Base-by-base conservation (phyloP, 2,797 vertebrate species). In the Hippoglossus hippoglossus region DNA sequence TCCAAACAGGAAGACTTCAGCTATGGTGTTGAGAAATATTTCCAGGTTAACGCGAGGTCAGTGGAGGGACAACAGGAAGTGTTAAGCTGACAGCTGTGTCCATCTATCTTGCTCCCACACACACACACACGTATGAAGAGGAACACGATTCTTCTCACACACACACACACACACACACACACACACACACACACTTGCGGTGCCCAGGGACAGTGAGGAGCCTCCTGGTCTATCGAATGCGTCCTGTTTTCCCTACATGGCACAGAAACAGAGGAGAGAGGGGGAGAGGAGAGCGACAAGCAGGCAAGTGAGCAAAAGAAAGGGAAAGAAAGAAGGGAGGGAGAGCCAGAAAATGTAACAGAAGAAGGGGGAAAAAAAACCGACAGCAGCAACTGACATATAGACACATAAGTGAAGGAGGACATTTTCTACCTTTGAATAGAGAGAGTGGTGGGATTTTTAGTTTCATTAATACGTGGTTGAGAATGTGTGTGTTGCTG, bases 191-290 rank as follows among this genome's bases (percentile, higher is more conserved):
- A 54, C 77, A 50, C 52, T 36, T 5, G 46, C 3, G 18, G 71
- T 60, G 75, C 76, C 84, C 60, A 75, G 86, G 86, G 89, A 91
- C 73, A 31, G 63, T 0, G 53, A 88, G 82, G 89, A 89, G 82
- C 88, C 87, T 81, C 83, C 64, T 57, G 77, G 87, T 90, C 86
- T 79, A 18, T 89, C 84, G 60, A 83, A 76, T 6, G 60, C 76
- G 56, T 92, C 90, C 91, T 91, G 90, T 91, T 92, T 91, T 85
- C 75, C 55, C 77, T 65, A 62, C 74, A 67, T 83, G 89, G 84
- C 86, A 85, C 79, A 87, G 68, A 81, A 75, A 82, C 75, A 86
- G 79, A 83, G 67, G 36, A 59, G 72, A 21, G 63, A 19, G 26
- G 60, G 18, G 22, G 59, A 18, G 59, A n/a, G 22, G 6, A 39